Percentiles rank a stretch among this genome's conserved stretches.
phyloP scores from a whole-genome alignment of 2,797 vertebrate genomes.

The Arctocebus calabarensis region DNA sequence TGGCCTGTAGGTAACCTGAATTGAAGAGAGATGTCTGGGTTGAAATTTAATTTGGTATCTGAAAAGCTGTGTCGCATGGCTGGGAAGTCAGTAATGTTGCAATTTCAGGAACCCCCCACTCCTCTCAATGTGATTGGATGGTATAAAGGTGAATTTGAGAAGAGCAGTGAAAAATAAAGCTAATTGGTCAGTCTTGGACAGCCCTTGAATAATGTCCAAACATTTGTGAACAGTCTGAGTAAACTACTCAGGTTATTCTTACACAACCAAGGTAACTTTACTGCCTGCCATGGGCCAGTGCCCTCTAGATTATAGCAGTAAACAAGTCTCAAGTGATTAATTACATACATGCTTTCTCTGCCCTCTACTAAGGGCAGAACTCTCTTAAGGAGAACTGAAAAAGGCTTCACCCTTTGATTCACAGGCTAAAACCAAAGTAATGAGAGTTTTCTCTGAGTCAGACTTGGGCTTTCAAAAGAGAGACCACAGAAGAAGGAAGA shows the following conservation, averaged over 20 bases:
- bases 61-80: neutral
- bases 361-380: conserved; percentile 51
- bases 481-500: neutral
- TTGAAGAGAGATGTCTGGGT: conserved; percentile 70
- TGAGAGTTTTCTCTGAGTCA: conserved; percentile 45
- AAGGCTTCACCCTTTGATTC: conserved; percentile 53
- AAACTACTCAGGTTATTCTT: conserved; percentile 79
- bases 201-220: conserved; percentile 79
- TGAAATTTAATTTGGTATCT: conserved; percentile 82
- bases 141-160: conserved; percentile 75
- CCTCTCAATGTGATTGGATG: conserved; percentile 54
- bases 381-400: conserved; percentile 47
- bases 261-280: conserved; percentile 84
- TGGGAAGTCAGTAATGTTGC: conserved; percentile 79
- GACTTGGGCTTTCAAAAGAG: conserved; percentile 36
- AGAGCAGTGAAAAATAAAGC: conserved; percentile 74
- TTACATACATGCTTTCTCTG: conserved; percentile 62
- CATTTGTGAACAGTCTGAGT: conserved; percentile 77
- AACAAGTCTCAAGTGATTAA: conserved; percentile 75
- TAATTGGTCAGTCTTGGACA: conserved; percentile 72
- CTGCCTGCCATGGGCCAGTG: conserved; percentile 77
- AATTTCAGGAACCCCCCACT: conserved; percentile 79
- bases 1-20: conserved; percentile 65
- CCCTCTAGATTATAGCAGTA: conserved; percentile 76
- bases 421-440: conserved; percentile 55